Conservation (phyloP, 2,888 invertebrate species). For the Dasypogon diadema region DNA sequence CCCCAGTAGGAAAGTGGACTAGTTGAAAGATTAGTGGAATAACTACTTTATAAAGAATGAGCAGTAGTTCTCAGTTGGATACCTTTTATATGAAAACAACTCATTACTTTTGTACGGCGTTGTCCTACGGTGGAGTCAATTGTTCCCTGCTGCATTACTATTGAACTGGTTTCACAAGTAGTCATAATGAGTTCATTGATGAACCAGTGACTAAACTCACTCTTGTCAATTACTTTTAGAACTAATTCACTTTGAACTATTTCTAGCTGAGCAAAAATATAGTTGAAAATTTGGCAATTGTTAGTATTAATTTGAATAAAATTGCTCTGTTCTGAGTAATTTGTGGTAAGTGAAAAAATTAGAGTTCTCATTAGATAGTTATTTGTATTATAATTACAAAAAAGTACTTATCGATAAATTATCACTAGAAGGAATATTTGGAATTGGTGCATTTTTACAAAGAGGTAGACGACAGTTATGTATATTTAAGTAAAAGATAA, state of each 20-base stretch:
- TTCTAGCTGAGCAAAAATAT: too few relatives aligned
- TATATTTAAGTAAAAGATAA: too few relatives aligned
- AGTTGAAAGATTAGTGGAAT: background rate
- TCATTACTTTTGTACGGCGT: constrained; percentile 14
- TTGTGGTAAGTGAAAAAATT: too few relatives aligned
- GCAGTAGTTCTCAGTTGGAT: background rate
- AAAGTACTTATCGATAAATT: too few relatives aligned
- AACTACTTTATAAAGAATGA: background rate
- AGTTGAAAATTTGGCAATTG: too few relatives aligned
- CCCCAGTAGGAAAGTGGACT: background rate
- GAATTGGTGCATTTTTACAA: too few relatives aligned
- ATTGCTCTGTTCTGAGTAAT: too few relatives aligned
- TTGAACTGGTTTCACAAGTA: background rate
- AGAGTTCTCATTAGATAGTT: too few relatives aligned
- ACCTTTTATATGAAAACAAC: background rate
- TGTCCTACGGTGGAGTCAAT: constrained; percentile 11
- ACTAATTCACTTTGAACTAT: background rate
- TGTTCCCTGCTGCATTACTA: constrained; percentile 5
- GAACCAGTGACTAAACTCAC: background rate
- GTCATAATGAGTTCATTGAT: background rate
- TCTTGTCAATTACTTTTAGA: background rate
- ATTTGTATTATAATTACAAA: too few relatives aligned
- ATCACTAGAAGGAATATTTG: too few relatives aligned
- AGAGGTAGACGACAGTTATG: too few relatives aligned
- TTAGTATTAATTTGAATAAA: too few relatives aligned